Percentiles rank a stretch among this genome's conserved stretches.
These are phyloP conservation scores for Salvelinus sp. DNA, from an alignment of 2,113 vertebrate genomes.

Conservation along the genomic window DNA sequence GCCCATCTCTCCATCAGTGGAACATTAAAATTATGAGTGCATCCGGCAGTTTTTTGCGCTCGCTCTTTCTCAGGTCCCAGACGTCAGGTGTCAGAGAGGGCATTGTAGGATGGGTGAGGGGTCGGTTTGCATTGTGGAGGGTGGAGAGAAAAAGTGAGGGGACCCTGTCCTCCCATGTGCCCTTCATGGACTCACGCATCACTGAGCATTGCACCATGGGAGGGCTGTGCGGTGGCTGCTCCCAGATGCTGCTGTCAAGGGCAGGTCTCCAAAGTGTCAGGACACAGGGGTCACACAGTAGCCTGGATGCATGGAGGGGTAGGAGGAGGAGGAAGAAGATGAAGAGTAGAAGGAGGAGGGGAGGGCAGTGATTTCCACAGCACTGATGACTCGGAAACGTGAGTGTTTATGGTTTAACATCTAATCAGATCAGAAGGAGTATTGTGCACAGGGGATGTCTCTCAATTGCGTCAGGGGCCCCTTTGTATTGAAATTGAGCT, in stretches of 20 bases:
- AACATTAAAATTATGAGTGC: slow-evolving; percentile 21
- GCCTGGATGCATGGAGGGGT: too few relatives aligned
- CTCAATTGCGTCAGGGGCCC: slow-evolving; percentile 43
- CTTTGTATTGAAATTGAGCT: slow-evolving; percentile 29
- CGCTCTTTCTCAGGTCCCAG: slow-evolving; percentile 8
- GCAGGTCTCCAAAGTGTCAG: slow-evolving; percentile 24
- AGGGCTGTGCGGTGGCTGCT: slow-evolving; percentile 12
- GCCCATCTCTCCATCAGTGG: slow-evolving; percentile 22
- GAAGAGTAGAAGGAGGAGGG: background rate
- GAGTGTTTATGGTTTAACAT: background rate
- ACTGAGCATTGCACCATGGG: slow-evolving; percentile 44
- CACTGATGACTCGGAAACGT: background rate
- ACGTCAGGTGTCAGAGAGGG: background rate
- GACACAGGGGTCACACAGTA: too few relatives aligned
- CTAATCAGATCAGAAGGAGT: background rate
- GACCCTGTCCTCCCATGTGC: background rate
- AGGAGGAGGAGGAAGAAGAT: too few relatives aligned
- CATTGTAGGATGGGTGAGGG: background rate
- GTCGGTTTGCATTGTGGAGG: background rate
- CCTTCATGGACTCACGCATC: slow-evolving; percentile 23
- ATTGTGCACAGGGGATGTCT: slow-evolving; percentile 29
- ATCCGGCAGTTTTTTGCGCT: background rate
- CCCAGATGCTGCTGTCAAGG: slow-evolving; percentile 36
- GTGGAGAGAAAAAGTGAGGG: background rate
- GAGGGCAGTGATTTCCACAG: background rate